phyloP scores from a whole-genome alignment of 2,113 vertebrate genomes.

The Acanthochromis polyacanthus region DNA sequence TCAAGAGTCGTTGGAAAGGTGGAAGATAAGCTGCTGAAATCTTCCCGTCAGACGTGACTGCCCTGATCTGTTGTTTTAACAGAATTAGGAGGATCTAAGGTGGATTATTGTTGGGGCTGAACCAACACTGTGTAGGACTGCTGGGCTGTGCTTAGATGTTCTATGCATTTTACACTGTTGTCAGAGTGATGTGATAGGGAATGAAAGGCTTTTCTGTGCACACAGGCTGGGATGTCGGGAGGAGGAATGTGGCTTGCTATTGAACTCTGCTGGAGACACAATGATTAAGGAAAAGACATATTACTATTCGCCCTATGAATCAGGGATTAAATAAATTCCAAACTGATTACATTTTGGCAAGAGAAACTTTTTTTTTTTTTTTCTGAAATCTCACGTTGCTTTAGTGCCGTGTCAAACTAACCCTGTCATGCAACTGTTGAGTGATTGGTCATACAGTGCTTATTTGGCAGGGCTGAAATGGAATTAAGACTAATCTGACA shows the following conservation, averaged over 20 bases:
- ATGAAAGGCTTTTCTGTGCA: slow-evolving; percentile 79
- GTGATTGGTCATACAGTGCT: slow-evolving; percentile 65
- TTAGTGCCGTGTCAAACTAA: slow-evolving; percentile 48
- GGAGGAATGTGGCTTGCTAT: slow-evolving; percentile 70
- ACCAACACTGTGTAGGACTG: slow-evolving; percentile 63
- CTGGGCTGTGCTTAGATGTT: slow-evolving; percentile 73
- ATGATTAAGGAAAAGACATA: slow-evolving; percentile 76
- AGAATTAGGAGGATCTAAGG: slow-evolving; percentile 75
- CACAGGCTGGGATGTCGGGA: slow-evolving; percentile 67
- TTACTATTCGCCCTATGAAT: slow-evolving; percentile 74
- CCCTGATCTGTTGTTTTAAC: slow-evolving; percentile 79
- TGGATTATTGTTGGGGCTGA: slow-evolving; percentile 74
- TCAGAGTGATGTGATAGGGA: slow-evolving; percentile 75
- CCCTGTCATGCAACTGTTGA: slow-evolving; percentile 53
- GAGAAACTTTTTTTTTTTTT: slow-evolving; percentile 56
- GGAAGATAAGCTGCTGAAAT: slow-evolving; percentile 74
- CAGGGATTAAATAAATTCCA: slow-evolving; percentile 81
- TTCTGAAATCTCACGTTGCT: slow-evolving; percentile 33
- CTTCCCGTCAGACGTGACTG: slow-evolving; percentile 72
- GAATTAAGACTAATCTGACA: slow-evolving; percentile 71
- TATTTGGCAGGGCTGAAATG: slow-evolving; percentile 41
- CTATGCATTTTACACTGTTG: slow-evolving; percentile 76
- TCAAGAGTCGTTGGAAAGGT: slow-evolving; percentile 49
- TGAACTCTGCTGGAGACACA: slow-evolving; percentile 75
- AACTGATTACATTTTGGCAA: slow-evolving; percentile 79